Evolutionary conservation across 1,140 invertebrate species (phyloP), one percentile per base, ranked within the genome.

Genomic region (Heliconius himera): DNA sequence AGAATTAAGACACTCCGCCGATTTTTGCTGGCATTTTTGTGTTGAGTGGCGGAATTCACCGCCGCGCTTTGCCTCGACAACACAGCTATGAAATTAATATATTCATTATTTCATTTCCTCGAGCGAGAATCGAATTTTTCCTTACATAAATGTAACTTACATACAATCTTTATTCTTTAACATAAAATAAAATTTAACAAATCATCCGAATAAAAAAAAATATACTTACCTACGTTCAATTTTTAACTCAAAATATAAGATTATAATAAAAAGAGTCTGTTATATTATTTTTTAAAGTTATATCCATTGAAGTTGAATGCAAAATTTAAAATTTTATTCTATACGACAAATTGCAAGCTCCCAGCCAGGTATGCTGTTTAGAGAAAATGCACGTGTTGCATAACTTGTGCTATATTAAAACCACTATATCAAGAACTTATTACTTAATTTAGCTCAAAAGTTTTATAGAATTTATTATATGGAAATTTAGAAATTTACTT

Each of bases 381-480:
- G 79, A 46, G 79, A 51, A 83, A 82, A 87, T 85, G 85, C 81
- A 83, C 80, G 77, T 66, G 75, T 80, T 81, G 72, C 79, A 81
- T 77, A 86, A 85, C 78, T 84, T 82, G 72, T 86, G 77, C 81
- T 82, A 86, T 87, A 88, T 90, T 88, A 88, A 89, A 89, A 88
- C 80, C 85, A 84, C 79, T 85, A 87, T 85, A 86, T 89, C 85
- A 85, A 83, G 76, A 72, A 66, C 36, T 41, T 72, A 41, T 38
- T 72, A 72, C 70, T 72, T 72, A 72, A 72, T 72, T 72, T 72
- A 72, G 70, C 36, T 38, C 20, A 41, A 72, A 18, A 72, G 36
- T 72, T 29, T 66, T 66, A 66, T n/a, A 13, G 22, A n/a, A n/a
- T n/a, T n/a, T 66, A 29, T 29, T 29, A 29, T 66, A 29, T 66